Conservation (phyloP, 2,113 vertebrate genomes). For the Muntiacus muntjak region DNA sequence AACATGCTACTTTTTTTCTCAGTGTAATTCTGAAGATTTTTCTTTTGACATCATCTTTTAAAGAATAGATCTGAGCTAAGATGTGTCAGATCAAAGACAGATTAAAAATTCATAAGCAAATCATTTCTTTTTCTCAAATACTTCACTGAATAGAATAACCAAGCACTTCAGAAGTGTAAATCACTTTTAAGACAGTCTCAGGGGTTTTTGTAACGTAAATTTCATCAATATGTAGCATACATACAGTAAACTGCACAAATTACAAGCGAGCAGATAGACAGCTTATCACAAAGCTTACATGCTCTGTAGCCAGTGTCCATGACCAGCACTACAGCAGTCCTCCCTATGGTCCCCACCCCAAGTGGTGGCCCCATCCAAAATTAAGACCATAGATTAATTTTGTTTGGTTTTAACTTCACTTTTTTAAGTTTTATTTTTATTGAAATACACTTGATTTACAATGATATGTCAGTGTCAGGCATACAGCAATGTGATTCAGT, state of each 20-base stretch:
- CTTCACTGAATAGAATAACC: not conserved
- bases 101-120: constrained; percentile 32
- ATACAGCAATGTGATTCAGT: not conserved
- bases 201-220: not conserved
- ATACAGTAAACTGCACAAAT: not conserved
- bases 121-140: not conserved
- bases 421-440: not conserved
- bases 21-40: not conserved
- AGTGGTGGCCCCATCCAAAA: not conserved
- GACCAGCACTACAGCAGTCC: not conserved
- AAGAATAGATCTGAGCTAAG: not conserved
- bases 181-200: not conserved
- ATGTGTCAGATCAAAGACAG: not conserved
- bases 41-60: not conserved
- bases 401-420: not conserved
- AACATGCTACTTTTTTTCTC: not conserved
- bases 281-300: not conserved
- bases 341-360: not conserved
- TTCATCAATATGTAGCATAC: not conserved
- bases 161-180: not conserved
- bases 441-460: not conserved
- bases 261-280: not conserved
- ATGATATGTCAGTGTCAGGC: not conserved
- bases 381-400: not conserved
- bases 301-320: not conserved